Conservation (phyloP, 2,113 vertebrate genomes). For the Syngnathoides biaculeatus region DNA sequence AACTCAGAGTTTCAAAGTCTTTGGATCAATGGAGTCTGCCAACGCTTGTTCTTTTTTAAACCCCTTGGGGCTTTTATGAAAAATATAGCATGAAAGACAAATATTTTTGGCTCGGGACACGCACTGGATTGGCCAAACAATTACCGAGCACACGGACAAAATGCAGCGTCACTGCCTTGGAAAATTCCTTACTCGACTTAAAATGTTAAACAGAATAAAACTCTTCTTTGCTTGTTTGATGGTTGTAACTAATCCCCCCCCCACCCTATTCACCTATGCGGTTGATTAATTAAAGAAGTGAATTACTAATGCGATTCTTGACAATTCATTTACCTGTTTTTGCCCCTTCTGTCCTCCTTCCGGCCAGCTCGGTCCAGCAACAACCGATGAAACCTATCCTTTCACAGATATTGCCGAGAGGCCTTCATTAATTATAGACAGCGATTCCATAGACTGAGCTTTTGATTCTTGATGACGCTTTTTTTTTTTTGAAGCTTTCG, state of each 20-base stretch:
- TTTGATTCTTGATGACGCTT: conserved; percentile 48
- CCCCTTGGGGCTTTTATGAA: conserved; percentile 62
- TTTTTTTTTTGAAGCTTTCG: conserved; percentile 36
- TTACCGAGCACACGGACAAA: conserved; percentile 14
- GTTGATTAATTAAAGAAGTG: conserved; percentile 68
- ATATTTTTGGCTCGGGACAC: conserved; percentile 46
- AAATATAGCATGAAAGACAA: conserved; percentile 67
- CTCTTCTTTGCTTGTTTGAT: conserved; percentile 45
- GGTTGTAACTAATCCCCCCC: conserved; percentile 48
- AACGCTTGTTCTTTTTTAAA: conserved; percentile 49
- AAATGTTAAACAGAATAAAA: neutral
- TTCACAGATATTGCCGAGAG: conserved; percentile 52
- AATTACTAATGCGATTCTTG: conserved; percentile 57
- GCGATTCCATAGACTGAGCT: conserved; percentile 14
- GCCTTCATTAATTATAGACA: conserved; percentile 58
- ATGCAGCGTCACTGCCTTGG: conserved; percentile 28
- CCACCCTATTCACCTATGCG: neutral
- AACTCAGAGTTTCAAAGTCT: conserved; percentile 58
- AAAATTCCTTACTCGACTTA: conserved; percentile 2
- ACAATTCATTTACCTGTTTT: conserved; percentile 57
- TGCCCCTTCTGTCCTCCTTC: neutral
- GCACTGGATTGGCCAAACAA: neutral
- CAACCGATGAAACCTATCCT: conserved; percentile 45
- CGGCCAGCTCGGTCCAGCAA: conserved; percentile 28
- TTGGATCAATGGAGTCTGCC: conserved; percentile 70